Evolutionary conservation across 2,113 vertebrate species (phyloP), one percentile per base, ranked within the genome.

Genomic region (Cyphomyrus plagiostoma): DNA sequence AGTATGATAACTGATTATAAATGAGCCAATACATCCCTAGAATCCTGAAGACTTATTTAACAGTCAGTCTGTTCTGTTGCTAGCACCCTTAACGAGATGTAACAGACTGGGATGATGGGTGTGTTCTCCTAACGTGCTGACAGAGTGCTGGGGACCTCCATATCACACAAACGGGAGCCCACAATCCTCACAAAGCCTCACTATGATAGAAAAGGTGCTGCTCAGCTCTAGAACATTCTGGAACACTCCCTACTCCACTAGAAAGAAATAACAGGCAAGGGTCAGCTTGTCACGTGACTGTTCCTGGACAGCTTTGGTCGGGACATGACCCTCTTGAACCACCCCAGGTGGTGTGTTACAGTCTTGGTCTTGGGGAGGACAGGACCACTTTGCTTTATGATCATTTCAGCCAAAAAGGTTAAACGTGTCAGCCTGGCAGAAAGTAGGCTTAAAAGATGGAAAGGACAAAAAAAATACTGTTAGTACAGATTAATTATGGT

Each of bases 1-100:
- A 80, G 74, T 15, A 80, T 80, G 74, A 11, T n/a, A n/a, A 84
- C 21, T 84, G 82, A 84, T 84, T 84, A 84, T n/a, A 84, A 46
- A n/a, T 21, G 19, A 23, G 21, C 82, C 45, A 84, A 80, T 21
- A 39, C 35, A 80, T 35, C 30, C 70, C 26, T 6, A 77, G 3
- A 30, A 13, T 39, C 26, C 70, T 7, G 30, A 15, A 42, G 35
- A 80, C 26, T 80, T 70, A 70, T 30, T 70, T 80, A 80, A 42
- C 70, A 77, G 74, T 80, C 74, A 80, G 74, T 35, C 35, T 42
- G 74, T 17, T 80, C 11, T 80, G 35, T 42, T 5, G 26, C 74
- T 19, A 15, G 13, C 30, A 7, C 30, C 74, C 35, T 42, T 35
- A 39, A 42, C 70, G 3, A 39, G 70, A 77, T 35, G 35, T 77